A percentile compares a stretch with the other conserved stretches of the same genome.
These are phyloP conservation scores for Chanos chanos DNA, from an alignment of 2,797 vertebrate species.

Conservation along the genomic window DNA sequence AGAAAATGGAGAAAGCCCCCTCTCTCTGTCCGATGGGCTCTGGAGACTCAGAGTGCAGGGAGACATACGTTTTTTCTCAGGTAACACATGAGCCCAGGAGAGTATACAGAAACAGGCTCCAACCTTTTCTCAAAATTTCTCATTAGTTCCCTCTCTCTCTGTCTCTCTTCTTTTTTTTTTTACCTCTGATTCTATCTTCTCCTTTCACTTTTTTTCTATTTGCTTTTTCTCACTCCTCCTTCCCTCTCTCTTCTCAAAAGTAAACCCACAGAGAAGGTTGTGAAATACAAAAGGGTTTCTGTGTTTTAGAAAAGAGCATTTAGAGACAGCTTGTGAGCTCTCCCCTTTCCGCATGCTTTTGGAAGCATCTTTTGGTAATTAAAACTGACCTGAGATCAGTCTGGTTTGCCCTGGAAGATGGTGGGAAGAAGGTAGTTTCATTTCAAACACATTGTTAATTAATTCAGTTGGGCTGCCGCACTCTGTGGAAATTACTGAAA, in stretches of 20 bases:
- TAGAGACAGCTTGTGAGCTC: not conserved
- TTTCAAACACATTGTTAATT: conserved; percentile 44
- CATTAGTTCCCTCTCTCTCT: not conserved
- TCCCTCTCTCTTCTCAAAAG: conserved; percentile 1
- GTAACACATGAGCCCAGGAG: too few species aligned
- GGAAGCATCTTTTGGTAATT: conserved; percentile 53
- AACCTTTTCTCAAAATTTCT: conserved; percentile 27
- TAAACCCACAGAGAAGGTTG: not conserved
- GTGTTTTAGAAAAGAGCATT: not conserved
- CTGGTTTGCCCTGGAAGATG: conserved; percentile 19
- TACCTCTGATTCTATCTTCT: not conserved
- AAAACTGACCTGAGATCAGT: conserved; percentile 40
- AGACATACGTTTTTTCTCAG: too few species aligned
- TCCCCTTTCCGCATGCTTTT: conserved; percentile 21
- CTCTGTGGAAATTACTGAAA: conserved; percentile 38
- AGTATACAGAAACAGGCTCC: too few species aligned
- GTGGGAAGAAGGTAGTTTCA: conserved; percentile 33
- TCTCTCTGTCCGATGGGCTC: too few species aligned
- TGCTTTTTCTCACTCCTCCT: not conserved
- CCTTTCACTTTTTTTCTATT: too few species aligned
- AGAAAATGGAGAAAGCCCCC: too few species aligned
- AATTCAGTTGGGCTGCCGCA: conserved; percentile 44
- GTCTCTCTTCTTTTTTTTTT: not conserved
- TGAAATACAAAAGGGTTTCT: not conserved
- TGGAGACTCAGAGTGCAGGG: too few species aligned